Conservation (phyloP, 53 echinoderm and acorn worm species). For the Paracentrotus lividus region DNA sequence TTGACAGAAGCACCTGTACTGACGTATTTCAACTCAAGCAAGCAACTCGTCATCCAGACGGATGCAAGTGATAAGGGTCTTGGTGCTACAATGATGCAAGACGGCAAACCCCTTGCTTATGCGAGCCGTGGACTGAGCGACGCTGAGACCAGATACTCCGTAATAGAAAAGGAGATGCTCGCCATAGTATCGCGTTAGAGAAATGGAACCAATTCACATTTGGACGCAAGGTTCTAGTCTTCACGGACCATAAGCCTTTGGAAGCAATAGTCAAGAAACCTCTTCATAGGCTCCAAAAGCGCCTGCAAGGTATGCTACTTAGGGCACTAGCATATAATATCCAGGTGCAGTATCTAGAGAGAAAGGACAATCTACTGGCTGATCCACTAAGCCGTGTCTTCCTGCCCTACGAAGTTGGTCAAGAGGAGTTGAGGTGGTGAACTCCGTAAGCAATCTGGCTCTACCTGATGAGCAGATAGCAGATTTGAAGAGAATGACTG, state of each 20-base stretch:
- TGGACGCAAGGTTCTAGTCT: constrained; percentile 73
- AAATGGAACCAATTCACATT: constrained; percentile 84
- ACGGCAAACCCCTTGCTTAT: constrained; percentile 76
- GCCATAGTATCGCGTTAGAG: constrained; percentile 74
- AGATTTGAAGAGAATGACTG: constrained; percentile 12
- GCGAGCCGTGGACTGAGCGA: constrained; percentile 74
- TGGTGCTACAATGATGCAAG: constrained; percentile 72
- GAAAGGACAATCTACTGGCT: constrained; percentile 69
- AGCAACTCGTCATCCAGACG: constrained; percentile 59
- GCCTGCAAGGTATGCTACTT: not conserved
- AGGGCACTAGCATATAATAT: constrained; percentile 17
- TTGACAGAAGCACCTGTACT: constrained; percentile 73
- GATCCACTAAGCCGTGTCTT: constrained; percentile 72
- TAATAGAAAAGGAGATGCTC: constrained; percentile 82
- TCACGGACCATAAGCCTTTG: constrained; percentile 75
- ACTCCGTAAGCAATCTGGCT: constrained; percentile 69
- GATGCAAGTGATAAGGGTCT: constrained; percentile 74
- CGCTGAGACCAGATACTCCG: constrained; percentile 69
- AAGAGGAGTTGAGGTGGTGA: constrained; percentile 70
- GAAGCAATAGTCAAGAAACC: constrained; percentile 71
- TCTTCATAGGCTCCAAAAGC: constrained; percentile 66
- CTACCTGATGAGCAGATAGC: constrained; percentile 20
- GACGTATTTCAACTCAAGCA: constrained; percentile 66
- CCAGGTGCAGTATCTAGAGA: constrained; percentile 35
- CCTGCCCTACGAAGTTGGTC: constrained; percentile 64